Conservation (phyloP, 1,140 invertebrate species). For the Zaprionus davidi region DNA sequence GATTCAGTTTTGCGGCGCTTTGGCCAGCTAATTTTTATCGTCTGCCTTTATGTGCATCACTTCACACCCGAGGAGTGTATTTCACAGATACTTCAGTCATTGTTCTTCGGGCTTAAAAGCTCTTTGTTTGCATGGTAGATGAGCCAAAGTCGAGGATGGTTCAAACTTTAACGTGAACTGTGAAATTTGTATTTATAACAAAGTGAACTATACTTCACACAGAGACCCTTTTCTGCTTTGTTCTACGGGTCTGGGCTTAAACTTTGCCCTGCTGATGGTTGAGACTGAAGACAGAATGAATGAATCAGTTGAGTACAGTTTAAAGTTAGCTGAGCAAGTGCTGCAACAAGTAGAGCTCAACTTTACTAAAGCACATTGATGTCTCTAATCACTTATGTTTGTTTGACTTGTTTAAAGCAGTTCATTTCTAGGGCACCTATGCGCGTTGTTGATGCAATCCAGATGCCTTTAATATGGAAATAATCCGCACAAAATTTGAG, state of each 20-base stretch:
- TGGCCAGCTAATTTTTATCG: conserved; percentile 53
- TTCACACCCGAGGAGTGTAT: conserved; percentile 46
- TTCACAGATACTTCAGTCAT: conserved; percentile 50
- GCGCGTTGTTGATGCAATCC: not conserved
- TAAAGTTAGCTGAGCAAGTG: not conserved
- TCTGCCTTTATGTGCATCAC: conserved; percentile 50
- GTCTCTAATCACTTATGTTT: not conserved
- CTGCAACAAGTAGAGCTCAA: not conserved
- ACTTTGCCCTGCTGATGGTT: not conserved
- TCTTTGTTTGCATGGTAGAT: conserved; percentile 18
- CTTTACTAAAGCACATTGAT: not conserved
- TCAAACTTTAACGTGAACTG: conserved; percentile 6
- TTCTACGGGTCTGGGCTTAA: not conserved
- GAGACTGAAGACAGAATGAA: not conserved
- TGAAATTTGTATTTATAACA: conserved; percentile 8
- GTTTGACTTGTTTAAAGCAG: no score
- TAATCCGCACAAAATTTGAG: not conserved
- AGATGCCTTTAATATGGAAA: not conserved
- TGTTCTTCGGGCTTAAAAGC: conserved; percentile 44
- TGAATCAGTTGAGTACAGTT: not conserved
- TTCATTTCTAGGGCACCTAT: not conserved
- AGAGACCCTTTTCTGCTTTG: not conserved
- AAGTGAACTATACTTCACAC: conserved; percentile 3
- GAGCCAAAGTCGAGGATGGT: not conserved
- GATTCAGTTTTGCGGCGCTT: conserved; percentile 52